Percentiles rank a stretch among this genome's conserved stretches.
phyloP scores from a whole-genome alignment of 1,140 invertebrate genomes.

The Drosophila arawakana region DNA sequence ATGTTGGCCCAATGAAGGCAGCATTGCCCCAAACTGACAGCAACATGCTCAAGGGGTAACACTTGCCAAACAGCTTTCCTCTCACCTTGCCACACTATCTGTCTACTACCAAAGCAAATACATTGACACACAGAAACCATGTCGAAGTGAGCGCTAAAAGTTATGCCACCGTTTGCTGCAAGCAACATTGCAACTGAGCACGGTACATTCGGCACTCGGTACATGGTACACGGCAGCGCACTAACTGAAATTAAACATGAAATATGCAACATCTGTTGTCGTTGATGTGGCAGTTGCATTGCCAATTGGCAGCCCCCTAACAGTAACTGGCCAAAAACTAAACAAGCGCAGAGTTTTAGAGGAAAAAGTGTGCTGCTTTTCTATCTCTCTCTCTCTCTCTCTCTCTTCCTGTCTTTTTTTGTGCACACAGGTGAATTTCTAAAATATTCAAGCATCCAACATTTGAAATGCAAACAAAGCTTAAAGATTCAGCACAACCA shows the following conservation, averaged over 20 bases:
- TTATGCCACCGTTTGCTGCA: conserved; percentile 49
- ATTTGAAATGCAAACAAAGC: conserved; percentile 78
- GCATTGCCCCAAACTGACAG: conserved; percentile 40
- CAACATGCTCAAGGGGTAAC: conserved; percentile 17
- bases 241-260: conserved; percentile 82
- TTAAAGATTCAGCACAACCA: conserved; percentile 25
- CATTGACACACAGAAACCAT: conserved; percentile 5
- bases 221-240: conserved; percentile 19
- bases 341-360: conserved; percentile 3
- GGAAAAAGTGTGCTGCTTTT: background rate
- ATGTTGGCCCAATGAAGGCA: conserved; percentile 61
- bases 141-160: conserved; percentile 55
- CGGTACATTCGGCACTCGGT: background rate
- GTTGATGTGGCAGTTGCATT: conserved; percentile 30
- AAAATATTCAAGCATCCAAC: conserved; percentile 69
- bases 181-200: conserved; percentile 30
- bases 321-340: conserved; percentile 17
- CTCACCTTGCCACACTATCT: conserved; percentile 8
- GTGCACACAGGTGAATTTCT: conserved; percentile 35
- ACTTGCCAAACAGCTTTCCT: conserved; percentile 51
- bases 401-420: background rate
- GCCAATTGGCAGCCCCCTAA: conserved; percentile 43
- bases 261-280: conserved; percentile 62
- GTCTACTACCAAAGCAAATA: conserved; percentile 21
- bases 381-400: background rate